Evolutionary conservation across 2,113 vertebrate species (phyloP).

Genomic region (Sialia sialis): DNA sequence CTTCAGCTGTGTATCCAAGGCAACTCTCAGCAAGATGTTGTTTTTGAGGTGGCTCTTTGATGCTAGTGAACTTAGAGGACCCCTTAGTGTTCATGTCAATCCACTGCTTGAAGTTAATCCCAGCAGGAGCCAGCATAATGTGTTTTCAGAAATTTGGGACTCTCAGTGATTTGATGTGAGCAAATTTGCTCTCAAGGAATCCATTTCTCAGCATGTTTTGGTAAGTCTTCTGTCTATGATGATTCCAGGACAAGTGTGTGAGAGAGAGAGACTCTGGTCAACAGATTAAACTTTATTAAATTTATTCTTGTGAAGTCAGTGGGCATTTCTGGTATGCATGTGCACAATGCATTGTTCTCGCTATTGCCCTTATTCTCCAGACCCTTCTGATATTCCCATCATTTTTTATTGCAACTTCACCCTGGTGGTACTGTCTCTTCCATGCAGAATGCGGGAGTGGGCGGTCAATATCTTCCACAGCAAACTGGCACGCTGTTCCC

Average conservation of each 20-base stretch:
- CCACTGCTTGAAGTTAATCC: neutral
- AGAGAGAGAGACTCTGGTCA: neutral
- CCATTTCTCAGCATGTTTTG: neutral
- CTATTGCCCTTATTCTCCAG: neutral
- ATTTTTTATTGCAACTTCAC: neutral
- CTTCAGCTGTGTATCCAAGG: neutral
- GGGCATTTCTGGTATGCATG: neutral
- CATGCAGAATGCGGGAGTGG: neutral
- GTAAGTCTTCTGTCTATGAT: neutral
- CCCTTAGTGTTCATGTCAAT: neutral
- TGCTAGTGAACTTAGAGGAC: neutral
- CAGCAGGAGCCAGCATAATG: neutral
- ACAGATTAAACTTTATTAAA: neutral
- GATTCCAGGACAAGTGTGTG: neutral
- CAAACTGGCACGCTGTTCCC: neutral
- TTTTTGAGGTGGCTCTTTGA: neutral
- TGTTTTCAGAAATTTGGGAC: neutral
- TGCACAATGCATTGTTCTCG: neutral
- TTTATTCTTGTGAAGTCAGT: neutral
- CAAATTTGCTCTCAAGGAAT: neutral
- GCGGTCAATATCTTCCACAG: neutral
- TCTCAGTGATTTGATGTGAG: accelerated
- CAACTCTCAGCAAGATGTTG: neutral
- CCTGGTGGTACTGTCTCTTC: neutral
- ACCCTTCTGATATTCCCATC: neutral